Percentiles rank a stretch among this genome's conserved stretches.
phyloP scores from a whole-genome alignment of 2,888 invertebrate genomes.

The Scaptomyza caliginosa region DNA sequence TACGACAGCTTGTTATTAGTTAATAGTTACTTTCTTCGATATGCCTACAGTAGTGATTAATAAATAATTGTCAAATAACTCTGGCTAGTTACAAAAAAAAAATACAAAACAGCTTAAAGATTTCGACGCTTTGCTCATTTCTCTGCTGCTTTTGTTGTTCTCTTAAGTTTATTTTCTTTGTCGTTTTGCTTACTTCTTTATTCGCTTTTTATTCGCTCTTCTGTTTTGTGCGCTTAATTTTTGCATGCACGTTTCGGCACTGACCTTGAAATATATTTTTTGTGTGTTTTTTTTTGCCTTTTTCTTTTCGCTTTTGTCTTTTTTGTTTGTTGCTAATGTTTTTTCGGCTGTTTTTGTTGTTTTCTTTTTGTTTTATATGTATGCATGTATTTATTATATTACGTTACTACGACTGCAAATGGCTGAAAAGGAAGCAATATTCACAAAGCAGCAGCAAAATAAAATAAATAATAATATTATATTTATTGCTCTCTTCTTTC shows the following conservation, averaged over 20 bases:
- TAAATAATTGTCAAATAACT: too few species aligned
- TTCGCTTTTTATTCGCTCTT: conserved; percentile 55
- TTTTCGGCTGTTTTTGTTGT: conserved; percentile 29
- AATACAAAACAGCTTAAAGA: conserved; percentile 14
- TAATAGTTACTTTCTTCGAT: neutral
- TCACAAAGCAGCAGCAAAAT: conserved; percentile 38
- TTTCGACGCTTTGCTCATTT: conserved; percentile 37
- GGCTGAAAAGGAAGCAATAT: conserved; percentile 71
- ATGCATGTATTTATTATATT: conserved; percentile 54
- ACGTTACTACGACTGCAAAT: conserved; percentile 56
- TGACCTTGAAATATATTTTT: conserved; percentile 76
- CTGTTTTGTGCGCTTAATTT: conserved; percentile 68
- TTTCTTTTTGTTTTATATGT: conserved; percentile 53
- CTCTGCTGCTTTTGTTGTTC: conserved; percentile 19
- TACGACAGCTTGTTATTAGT: neutral
- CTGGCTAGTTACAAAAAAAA: too few species aligned
- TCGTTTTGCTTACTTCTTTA: conserved; percentile 60
- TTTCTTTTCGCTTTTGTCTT: conserved; percentile 66
- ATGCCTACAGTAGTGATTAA: too few species aligned
- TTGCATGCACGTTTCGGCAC: conserved; percentile 78
- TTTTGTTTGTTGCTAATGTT: conserved; percentile 54
- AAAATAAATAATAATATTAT: conserved; percentile 45
- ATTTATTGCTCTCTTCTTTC: conserved; percentile 49
- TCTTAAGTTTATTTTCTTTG: conserved; percentile 26
- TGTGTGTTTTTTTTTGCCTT: conserved; percentile 66